phyloP scores from a whole-genome alignment of 2,797 vertebrate species.

The Danio jaintianensis region DNA sequence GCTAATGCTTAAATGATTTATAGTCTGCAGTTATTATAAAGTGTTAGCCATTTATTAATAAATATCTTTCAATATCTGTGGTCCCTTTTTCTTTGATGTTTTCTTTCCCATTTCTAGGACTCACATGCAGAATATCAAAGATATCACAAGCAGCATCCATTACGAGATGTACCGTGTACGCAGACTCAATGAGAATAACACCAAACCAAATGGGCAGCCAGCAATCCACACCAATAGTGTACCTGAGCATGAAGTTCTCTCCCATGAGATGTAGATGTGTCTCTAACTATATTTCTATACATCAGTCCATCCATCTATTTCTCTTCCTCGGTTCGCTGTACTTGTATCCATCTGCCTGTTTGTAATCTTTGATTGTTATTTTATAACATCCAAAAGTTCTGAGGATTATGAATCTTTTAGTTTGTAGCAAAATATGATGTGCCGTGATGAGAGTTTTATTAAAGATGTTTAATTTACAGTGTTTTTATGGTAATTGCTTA shows the following conservation, averaged over 20 bases:
- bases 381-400: background rate
- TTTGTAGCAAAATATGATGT: constrained; percentile 19
- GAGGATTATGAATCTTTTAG: too few relatives aligned
- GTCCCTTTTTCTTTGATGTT: background rate
- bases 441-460: background rate
- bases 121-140: constrained; percentile 99
- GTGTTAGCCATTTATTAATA: too few relatives aligned
- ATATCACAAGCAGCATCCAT: constrained; percentile 97
- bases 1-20: too few relatives aligned
- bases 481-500: background rate
- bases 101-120: constrained; percentile 77
- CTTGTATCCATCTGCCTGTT: too few relatives aligned
- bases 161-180: constrained; percentile 95
- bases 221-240: constrained; percentile 82
- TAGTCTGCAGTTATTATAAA: too few relatives aligned
- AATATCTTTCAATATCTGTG: background rate
- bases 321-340: background rate
- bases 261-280: constrained; percentile 89
- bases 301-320: constrained; percentile 9
- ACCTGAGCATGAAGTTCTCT: constrained; percentile 80
- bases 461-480: background rate
- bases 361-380: background rate
- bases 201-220: constrained; percentile 75
- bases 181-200: constrained; percentile 88
- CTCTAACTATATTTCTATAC: constrained; percentile 16